phyloP scores from a whole-genome alignment of 2,113 vertebrate genomes.

The Lonchura striata region DNA sequence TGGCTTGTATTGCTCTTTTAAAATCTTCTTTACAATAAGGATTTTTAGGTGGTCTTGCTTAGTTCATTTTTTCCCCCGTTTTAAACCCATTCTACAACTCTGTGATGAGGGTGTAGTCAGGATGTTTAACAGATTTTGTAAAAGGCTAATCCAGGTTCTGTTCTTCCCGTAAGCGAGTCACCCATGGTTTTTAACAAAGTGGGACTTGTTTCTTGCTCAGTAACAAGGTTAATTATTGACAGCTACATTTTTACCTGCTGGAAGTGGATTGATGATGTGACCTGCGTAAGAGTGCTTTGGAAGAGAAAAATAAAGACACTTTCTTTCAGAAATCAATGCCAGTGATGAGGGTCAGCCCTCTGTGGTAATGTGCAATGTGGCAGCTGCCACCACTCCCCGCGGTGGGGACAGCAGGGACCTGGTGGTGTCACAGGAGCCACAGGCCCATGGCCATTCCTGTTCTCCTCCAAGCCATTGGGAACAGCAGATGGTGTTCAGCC shows the following conservation, averaged over 20 bases:
- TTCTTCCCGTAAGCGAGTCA: not conserved
- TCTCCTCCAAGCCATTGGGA: accelerated
- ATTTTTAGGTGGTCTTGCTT: not conserved
- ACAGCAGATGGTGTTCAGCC: not conserved
- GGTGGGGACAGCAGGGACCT: not conserved
- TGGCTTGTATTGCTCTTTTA: accelerated
- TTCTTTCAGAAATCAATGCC: not conserved
- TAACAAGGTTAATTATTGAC: not conserved
- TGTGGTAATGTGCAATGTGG: accelerated
- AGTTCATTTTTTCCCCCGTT: accelerated
- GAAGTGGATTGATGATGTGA: not conserved
- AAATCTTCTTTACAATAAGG: not conserved
- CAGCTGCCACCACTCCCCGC: not conserved
- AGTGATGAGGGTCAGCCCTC: accelerated
- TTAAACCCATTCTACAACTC: not conserved
- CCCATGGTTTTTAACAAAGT: not conserved
- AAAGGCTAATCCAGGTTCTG: not conserved
- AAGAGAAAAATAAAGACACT: not conserved
- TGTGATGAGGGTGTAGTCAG: accelerated
- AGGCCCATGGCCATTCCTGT: accelerated
- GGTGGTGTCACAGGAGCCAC: not conserved
- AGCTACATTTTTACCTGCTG: not conserved
- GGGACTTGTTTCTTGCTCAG: accelerated
- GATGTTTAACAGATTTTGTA: not conserved
- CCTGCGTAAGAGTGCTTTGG: accelerated